phyloP scores from a whole-genome alignment of 2,113 vertebrate genomes.

The Balaeniceps rex region DNA sequence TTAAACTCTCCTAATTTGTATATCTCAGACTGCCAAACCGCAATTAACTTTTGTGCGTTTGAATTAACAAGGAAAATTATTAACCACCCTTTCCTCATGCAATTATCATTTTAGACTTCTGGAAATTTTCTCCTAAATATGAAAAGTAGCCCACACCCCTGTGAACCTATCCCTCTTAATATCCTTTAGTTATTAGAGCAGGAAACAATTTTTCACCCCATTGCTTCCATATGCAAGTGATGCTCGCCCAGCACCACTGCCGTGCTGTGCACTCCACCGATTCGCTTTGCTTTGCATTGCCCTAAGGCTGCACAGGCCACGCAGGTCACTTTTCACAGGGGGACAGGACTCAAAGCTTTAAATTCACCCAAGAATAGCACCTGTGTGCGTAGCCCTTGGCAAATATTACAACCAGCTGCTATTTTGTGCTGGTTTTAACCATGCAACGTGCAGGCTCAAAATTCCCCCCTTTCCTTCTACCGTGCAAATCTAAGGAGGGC shows the following conservation, averaged over 20 bases:
- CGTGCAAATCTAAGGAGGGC: accelerated
- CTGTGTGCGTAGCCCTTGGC: neutral
- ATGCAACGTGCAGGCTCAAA: neutral
- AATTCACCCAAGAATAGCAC: neutral
- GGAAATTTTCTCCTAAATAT: neutral
- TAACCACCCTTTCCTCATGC: neutral
- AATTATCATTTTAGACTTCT: conserved; percentile 33
- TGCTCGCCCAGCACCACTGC: neutral
- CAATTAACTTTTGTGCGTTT: conserved; percentile 32
- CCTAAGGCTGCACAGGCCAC: neutral
- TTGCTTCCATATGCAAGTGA: neutral
- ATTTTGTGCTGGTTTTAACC: neutral
- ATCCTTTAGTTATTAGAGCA: neutral
- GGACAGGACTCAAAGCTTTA: neutral
- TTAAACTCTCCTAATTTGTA: conserved; percentile 59
- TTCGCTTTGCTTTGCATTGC: neutral
- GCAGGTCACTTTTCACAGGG: neutral
- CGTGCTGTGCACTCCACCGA: accelerated
- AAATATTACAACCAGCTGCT: neutral
- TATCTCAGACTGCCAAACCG: conserved; percentile 27
- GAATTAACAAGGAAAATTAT: conserved; percentile 53
- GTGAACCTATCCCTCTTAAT: neutral
- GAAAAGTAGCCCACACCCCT: neutral
- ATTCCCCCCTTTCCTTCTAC: neutral
- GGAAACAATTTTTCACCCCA: conserved; percentile 28